Conservation (phyloP, 2,113 vertebrate species). For the Pterocles gutturalis region DNA sequence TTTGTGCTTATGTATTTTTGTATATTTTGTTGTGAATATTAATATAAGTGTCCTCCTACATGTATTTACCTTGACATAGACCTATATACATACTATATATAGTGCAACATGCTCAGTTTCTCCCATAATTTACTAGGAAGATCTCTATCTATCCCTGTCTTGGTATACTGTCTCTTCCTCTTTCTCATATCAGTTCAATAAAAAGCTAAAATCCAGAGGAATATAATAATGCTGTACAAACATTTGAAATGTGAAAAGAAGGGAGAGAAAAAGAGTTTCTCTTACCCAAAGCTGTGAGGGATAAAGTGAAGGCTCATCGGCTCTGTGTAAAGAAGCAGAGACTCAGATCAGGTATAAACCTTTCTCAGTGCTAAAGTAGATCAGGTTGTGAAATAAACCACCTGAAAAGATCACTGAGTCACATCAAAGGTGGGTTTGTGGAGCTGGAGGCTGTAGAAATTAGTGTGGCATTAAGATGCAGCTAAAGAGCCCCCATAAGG, state of each 20-base stretch:
- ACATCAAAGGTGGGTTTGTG: conserved; percentile 7
- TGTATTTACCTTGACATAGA: accelerated
- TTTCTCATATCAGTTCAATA: background rate
- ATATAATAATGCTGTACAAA: background rate
- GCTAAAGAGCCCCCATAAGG: background rate
- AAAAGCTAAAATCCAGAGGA: background rate
- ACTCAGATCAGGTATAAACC: conserved; percentile 38
- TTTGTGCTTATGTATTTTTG: background rate
- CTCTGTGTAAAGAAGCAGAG: conserved; percentile 12
- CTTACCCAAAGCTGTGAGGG: background rate
- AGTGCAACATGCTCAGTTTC: background rate
- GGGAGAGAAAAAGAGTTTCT: background rate
- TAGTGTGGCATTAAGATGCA: background rate
- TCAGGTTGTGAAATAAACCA: conserved; percentile 6
- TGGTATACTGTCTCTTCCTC: background rate
- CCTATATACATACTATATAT: background rate
- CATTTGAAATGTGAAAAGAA: conserved; percentile 3
- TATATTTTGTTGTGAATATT: background rate
- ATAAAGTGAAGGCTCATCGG: conserved; percentile 16
- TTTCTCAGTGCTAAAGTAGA: conserved; percentile 4
- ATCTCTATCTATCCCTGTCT: background rate
- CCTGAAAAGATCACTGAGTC: conserved; percentile 35
- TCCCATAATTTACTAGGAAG: background rate
- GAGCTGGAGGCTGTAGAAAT: conserved; percentile 15
- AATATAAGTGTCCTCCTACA: background rate